These are phyloP conservation scores for Rhopilema esculentum DNA, from an alignment of 30 jellyfish, hydroid and myxozoan species.

Conservation along the genomic window DNA sequence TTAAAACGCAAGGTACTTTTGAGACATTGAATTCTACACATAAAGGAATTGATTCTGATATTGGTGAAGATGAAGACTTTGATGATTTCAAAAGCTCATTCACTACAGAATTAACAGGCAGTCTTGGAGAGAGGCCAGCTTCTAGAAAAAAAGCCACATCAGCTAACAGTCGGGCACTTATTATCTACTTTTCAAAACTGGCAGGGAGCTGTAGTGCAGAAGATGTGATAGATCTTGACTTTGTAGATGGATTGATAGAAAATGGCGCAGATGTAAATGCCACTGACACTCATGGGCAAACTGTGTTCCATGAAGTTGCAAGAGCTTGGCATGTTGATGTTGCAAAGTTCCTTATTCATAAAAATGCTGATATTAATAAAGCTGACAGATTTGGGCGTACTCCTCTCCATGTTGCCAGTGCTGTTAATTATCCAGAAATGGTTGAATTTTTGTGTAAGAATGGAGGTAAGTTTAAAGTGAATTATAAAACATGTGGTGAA, in stretches of 20 bases:
- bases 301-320: slow-evolving; percentile 87
- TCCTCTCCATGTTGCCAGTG: slow-evolving; percentile 91
- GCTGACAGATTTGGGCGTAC: slow-evolving; percentile 85
- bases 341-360: slow-evolving; percentile 70
- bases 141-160: not conserved
- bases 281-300: slow-evolving; percentile 86
- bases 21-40: slow-evolving; percentile 65
- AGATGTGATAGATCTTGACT: slow-evolving; percentile 76
- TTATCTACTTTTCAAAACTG: slow-evolving; percentile 78
- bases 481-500: not conserved
- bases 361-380: slow-evolving; percentile 72
- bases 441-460: slow-evolving; percentile 68
- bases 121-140: slow-evolving; percentile 23
- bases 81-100: not conserved
- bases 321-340: slow-evolving; percentile 92
- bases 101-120: slow-evolving; percentile 1
- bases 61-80: slow-evolving; percentile 64
- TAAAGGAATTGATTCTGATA: slow-evolving; percentile 79
- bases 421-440: slow-evolving; percentile 91
- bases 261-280: slow-evolving; percentile 87
- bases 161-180: slow-evolving; percentile 64
- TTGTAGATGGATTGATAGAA: slow-evolving; percentile 71
- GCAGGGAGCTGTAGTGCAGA: slow-evolving; percentile 45
- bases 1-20: slow-evolving; percentile 18
- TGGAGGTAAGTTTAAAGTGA: slow-evolving; percentile 75